phyloP scores from a whole-genome alignment of 2,113 vertebrate species.

The Fregetta grallaria region DNA sequence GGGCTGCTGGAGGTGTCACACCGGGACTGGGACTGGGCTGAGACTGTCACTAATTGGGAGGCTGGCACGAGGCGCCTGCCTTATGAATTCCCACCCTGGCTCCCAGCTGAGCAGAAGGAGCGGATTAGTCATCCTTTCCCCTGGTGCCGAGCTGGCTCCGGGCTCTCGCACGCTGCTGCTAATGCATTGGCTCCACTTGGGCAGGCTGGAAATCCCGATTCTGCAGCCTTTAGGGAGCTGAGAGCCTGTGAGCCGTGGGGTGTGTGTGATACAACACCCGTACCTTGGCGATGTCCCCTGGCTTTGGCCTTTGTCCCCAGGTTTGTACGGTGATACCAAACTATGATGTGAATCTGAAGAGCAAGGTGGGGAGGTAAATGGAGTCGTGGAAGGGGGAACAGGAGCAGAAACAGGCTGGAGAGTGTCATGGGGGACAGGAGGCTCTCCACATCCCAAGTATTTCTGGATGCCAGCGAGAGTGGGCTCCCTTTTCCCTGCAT shows the following conservation, averaged over 20 bases:
- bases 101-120: background rate
- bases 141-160: background rate
- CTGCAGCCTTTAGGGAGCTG: background rate
- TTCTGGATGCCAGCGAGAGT: background rate
- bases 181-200: background rate
- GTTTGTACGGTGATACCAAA: background rate
- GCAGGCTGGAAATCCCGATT: background rate
- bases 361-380: accelerated
- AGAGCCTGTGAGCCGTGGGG: background rate
- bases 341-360: accelerated
- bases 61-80: background rate
- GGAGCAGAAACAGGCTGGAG: background rate
- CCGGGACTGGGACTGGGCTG: background rate
- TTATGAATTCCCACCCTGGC: background rate
- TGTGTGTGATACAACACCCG: background rate
- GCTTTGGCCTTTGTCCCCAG: background rate
- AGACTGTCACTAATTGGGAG: background rate
- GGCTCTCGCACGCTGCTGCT: background rate
- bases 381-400: background rate
- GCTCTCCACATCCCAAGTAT: background rate
- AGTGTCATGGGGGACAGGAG: no score
- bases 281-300: background rate
- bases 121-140: background rate
- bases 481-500: background rate
- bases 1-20: background rate